Evolutionary conservation across 2,113 vertebrate species (phyloP).

Genomic region (Mesembrinibis cayennensis): DNA sequence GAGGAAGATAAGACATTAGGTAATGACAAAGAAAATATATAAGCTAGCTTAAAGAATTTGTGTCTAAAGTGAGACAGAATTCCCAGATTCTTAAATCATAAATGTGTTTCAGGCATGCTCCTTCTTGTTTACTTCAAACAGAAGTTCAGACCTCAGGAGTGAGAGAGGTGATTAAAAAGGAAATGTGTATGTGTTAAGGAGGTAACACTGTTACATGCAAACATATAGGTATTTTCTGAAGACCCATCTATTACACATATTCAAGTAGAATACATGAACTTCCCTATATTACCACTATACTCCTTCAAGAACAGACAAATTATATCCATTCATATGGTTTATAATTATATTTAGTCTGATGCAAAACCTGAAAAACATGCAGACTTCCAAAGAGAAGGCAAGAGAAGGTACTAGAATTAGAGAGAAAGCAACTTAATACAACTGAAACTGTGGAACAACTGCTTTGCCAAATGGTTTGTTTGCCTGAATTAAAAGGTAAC

Average conservation of each 20-base stretch:
- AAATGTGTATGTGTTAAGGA: background rate
- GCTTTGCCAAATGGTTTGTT: background rate
- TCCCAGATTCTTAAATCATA: background rate
- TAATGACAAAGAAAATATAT: background rate
- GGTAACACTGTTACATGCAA: background rate
- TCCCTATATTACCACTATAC: background rate
- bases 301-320: background rate
- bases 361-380: background rate
- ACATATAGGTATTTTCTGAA: background rate
- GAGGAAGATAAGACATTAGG: background rate
- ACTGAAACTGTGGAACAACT: background rate
- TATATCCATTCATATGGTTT: background rate
- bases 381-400: background rate
- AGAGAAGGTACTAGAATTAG: background rate
- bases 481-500: background rate
- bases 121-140: background rate
- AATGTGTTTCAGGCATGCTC: background rate
- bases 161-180: background rate
- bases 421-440: background rate
- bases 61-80: background rate
- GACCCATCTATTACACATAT: background rate
- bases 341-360: background rate
- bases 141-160: background rate
- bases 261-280: background rate
- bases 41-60: background rate